Percentiles rank a stretch among this genome's conserved stretches.
phyloP scores from a whole-genome alignment of 2,797 vertebrate genomes.

The Steatocranus sp. region DNA sequence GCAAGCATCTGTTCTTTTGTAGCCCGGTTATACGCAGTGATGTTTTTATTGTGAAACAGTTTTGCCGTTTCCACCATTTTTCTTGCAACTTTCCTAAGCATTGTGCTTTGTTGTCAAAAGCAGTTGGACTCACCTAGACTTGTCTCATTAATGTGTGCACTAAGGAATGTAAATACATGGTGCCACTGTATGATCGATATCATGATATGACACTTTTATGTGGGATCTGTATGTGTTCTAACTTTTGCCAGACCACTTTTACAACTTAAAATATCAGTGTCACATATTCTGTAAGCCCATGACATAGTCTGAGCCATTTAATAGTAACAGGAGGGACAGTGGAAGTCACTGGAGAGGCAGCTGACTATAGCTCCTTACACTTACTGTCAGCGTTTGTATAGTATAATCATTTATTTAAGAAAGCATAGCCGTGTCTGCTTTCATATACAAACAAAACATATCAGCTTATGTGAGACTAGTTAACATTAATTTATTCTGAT shows the following conservation, averaged over 20 bases:
- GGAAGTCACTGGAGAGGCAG: background rate
- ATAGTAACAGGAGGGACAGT: background rate
- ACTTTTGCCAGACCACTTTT: background rate
- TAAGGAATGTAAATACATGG: background rate
- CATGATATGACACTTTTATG: background rate
- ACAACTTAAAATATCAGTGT: background rate
- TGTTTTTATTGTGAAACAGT: background rate
- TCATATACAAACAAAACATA: background rate
- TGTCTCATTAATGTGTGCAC: background rate
- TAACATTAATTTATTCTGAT: background rate
- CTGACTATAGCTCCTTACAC: background rate
- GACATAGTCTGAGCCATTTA: background rate
- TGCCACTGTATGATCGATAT: background rate
- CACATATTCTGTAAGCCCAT: background rate
- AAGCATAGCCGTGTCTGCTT: background rate
- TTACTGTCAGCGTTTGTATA: background rate
- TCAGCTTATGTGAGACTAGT: background rate
- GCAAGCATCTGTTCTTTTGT: background rate
- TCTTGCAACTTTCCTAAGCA: accelerated
- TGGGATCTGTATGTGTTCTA: background rate
- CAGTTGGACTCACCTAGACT: accelerated
- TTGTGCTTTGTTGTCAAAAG: background rate
- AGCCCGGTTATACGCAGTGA: background rate
- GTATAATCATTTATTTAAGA: background rate
- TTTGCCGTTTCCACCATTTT: background rate